phyloP scores from a whole-genome alignment of 2,113 vertebrate species.

The Gopherus flavomarginatus region DNA sequence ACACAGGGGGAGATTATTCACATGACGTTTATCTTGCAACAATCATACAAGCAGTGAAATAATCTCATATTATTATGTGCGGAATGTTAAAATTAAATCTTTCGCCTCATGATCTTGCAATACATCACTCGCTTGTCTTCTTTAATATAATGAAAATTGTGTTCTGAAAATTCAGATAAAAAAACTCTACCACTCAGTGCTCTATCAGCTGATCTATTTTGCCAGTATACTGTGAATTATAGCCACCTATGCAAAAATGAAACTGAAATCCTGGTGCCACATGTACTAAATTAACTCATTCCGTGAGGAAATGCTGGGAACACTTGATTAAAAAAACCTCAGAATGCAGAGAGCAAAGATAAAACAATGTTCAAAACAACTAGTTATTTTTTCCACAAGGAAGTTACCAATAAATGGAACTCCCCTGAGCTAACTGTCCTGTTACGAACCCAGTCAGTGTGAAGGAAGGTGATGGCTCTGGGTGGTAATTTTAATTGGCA shows the following conservation, averaged over 20 bases:
- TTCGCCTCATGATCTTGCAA: background rate
- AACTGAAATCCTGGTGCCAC: background rate
- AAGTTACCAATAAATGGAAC: conserved; percentile 16
- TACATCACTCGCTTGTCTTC: background rate
- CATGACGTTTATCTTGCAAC: background rate
- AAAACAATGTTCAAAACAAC: conserved; percentile 9
- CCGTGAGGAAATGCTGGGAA: background rate
- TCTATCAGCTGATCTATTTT: background rate
- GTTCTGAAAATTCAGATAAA: background rate
- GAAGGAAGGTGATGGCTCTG: background rate
- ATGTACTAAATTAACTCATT: background rate
- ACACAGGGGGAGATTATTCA: background rate
- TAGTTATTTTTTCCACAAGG: conserved; percentile 8
- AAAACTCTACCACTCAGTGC: background rate
- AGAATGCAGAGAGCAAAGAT: background rate
- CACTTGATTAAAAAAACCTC: background rate
- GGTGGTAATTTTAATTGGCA: background rate
- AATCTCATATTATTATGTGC: background rate
- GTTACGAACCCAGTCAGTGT: background rate
- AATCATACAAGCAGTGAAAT: background rate
- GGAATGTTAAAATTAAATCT: fast-evolving
- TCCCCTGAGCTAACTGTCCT: conserved; percentile 37
- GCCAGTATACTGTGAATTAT: fast-evolving
- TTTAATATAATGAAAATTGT: background rate
- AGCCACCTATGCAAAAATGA: background rate